phyloP scores from a whole-genome alignment of 2,797 vertebrate genomes.

The Sebastes diaconus region DNA sequence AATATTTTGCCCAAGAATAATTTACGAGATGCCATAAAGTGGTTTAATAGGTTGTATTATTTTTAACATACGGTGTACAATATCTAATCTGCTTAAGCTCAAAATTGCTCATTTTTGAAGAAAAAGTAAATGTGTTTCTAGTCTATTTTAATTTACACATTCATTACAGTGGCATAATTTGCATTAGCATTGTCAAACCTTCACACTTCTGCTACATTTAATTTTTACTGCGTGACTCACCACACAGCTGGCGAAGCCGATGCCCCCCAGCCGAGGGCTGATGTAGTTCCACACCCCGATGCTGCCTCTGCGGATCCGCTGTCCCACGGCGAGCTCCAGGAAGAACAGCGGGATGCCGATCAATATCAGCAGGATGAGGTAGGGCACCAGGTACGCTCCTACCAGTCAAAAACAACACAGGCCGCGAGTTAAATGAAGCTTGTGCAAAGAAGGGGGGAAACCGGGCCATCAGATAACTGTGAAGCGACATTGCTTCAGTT shows the following conservation, averaged over 20 bases:
- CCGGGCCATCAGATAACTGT: slow-evolving; percentile 6
- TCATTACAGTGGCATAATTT: not conserved
- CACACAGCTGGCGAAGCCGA: slow-evolving; percentile 96
- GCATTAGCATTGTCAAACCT: not conserved
- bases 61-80: not conserved
- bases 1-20: not conserved
- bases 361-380: slow-evolving; percentile 90
- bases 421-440: not conserved
- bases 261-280: slow-evolving; percentile 95
- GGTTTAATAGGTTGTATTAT: not conserved
- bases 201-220: not conserved
- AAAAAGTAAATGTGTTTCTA: not conserved
- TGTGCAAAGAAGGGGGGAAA: not conserved
- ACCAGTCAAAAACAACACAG: not conserved
- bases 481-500: not conserved
- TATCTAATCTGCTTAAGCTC: not conserved
- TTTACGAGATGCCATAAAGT: not conserved
- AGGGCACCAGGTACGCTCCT: slow-evolving; percentile 98
- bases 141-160: not conserved
- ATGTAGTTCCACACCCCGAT: slow-evolving; percentile 99
- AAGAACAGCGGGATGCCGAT: slow-evolving; percentile 98
- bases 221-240: slow-evolving; percentile 80
- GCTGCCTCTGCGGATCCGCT: slow-evolving; percentile 94
- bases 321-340: slow-evolving; percentile 96
- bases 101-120: not conserved